Conservation (phyloP, 2,888 invertebrate species). For the Kuschelorhynchus macadamiae region DNA sequence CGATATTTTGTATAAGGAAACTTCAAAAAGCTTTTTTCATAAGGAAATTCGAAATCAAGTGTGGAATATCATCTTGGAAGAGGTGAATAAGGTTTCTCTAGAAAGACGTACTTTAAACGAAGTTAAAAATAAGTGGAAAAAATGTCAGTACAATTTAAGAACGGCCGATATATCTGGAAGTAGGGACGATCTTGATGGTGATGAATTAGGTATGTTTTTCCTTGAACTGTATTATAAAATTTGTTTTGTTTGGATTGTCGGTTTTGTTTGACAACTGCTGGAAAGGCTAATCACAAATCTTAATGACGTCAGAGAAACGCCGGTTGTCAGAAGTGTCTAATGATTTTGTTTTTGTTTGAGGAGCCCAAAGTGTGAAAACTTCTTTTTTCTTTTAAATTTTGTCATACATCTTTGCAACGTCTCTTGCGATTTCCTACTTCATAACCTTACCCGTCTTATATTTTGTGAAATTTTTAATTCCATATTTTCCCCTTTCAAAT, state of each 20-base stretch:
- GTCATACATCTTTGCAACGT: background rate
- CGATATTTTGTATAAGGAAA: constrained; percentile 58
- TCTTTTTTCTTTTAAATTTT: background rate
- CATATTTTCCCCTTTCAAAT: no score
- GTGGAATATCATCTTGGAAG: constrained; percentile 59
- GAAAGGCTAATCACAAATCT: constrained; percentile 4
- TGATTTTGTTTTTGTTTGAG: constrained; percentile 16
- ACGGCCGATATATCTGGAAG: constrained; percentile 7
- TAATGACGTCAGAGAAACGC: constrained; percentile 6
- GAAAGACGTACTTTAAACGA: constrained; percentile 61
- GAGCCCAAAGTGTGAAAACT: constrained; percentile 22
- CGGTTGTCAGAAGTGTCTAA: background rate
- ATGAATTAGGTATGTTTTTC: constrained; percentile 56
- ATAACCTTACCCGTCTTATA: no score
- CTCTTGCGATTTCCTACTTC: no score
- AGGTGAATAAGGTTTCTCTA: constrained; percentile 59
- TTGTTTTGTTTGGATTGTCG: constrained; percentile 25
- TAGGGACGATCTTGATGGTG: constrained; percentile 44
- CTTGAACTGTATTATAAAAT: constrained; percentile 4
- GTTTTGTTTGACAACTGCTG: constrained; percentile 44
- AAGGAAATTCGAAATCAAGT: constrained; percentile 57
- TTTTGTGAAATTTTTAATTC: no score
- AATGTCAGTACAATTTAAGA: constrained; percentile 55
- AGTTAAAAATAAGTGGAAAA: constrained; percentile 64
- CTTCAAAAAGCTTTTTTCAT: constrained; percentile 56